Evolutionary conservation across 2,888 invertebrate genomes (phyloP).

Genomic region (Xanthorhoe designata): DNA sequence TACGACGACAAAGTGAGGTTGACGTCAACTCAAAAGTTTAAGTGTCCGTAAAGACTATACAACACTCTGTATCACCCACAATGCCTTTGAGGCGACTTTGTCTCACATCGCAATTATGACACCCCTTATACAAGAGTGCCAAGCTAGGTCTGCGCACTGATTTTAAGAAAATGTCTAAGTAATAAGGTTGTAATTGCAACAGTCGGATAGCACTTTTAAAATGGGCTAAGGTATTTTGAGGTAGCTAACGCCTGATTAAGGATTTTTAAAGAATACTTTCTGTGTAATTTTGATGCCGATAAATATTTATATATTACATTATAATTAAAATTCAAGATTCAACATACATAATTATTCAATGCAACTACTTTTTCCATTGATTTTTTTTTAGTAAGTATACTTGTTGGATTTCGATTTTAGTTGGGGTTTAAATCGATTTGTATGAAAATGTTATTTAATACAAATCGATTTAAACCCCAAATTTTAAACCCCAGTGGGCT

Average conservation of each 20-base stretch:
- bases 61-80: slow-evolving; percentile 66
- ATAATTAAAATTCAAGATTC: neutral
- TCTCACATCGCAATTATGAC: slow-evolving; percentile 82
- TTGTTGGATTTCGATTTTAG: no score
- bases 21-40: slow-evolving; percentile 77
- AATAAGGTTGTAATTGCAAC: slow-evolving; percentile 38
- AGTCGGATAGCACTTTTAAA: neutral
- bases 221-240: slow-evolving; percentile 32
- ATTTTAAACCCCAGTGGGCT: no score
- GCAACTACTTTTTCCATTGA: no score
- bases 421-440: no score
- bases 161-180: slow-evolving; percentile 13
- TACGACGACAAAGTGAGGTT: slow-evolving; percentile 76
- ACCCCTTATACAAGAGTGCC: slow-evolving; percentile 73
- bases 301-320: neutral
- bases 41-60: slow-evolving; percentile 77
- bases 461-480: no score
- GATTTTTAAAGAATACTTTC: slow-evolving; percentile 23
- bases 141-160: slow-evolving; percentile 45
- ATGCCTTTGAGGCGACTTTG: slow-evolving; percentile 82
- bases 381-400: no score
- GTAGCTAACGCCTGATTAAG: slow-evolving; percentile 35
- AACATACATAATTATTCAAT: no score
- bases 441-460: no score
- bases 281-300: slow-evolving; percentile 1